A percentile compares a stretch with the other conserved stretches of the same genome.
These are phyloP conservation scores for Lanius ludovicianus DNA, from an alignment of 2,113 vertebrate genomes.

Conservation along the genomic window DNA sequence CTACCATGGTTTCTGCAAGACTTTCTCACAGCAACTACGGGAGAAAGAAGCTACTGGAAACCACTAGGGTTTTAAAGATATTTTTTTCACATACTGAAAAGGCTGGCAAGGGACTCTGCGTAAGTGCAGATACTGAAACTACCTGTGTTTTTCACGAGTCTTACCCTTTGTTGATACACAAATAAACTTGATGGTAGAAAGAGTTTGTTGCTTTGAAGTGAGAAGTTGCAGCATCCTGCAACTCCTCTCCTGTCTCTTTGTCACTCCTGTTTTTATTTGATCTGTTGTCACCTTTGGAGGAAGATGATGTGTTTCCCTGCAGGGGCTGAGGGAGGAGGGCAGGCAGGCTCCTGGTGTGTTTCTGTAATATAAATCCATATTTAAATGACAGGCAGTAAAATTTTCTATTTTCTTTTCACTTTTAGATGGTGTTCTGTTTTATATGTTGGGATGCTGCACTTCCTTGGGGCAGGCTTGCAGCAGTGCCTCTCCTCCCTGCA, in stretches of 20 bases:
- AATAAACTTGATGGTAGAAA: background rate
- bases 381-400: background rate
- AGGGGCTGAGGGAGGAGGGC: background rate
- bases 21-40: background rate
- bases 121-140: background rate
- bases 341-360: background rate
- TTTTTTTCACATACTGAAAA: background rate
- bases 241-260: background rate
- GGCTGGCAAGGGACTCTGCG: background rate
- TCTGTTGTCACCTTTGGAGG: background rate
- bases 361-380: background rate
- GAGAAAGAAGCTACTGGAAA: background rate
- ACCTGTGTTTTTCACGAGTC: background rate
- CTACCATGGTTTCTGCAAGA: background rate
- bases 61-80: fast-evolving
- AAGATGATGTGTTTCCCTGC: background rate
- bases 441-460: background rate
- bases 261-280: background rate
- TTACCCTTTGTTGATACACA: background rate
- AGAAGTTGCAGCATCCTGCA: background rate
- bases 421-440: background rate
- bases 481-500: background rate
- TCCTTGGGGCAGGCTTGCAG: background rate
- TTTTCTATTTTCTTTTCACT: background rate
- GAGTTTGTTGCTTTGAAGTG: background rate